phyloP scores from a whole-genome alignment of 2,888 invertebrate species.

The Acanthococcus lagerstroemiae region DNA sequence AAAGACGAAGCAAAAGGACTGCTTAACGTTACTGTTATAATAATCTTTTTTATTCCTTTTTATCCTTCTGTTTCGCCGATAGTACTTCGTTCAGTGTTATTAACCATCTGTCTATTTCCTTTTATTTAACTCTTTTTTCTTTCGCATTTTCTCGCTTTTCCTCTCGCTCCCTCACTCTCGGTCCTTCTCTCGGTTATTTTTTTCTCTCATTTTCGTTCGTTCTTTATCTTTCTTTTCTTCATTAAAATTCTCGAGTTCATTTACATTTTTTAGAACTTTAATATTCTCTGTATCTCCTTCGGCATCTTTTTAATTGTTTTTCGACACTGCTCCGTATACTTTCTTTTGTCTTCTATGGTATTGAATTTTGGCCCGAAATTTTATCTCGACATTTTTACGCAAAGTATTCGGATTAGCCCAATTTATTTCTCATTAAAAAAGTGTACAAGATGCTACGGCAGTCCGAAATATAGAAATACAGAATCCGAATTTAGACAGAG shows the following conservation, averaged over 20 bases:
- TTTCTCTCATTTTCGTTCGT: slow-evolving; percentile 3
- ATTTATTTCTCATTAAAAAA: too few species aligned
- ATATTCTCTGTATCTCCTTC: slow-evolving; percentile 24
- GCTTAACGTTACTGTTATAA: slow-evolving; percentile 11
- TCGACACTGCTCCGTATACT: slow-evolving; percentile 13
- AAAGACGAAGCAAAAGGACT: not conserved
- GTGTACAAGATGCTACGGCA: too few species aligned
- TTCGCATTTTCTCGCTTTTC: slow-evolving; percentile 12
- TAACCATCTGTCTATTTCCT: slow-evolving; percentile 30
- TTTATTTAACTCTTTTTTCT: slow-evolving; percentile 28
- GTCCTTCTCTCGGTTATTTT: not conserved
- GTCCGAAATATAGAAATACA: too few species aligned
- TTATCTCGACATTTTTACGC: not conserved
- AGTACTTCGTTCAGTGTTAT: slow-evolving; percentile 24
- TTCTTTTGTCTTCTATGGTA: slow-evolving; percentile 3
- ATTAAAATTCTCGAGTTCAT: slow-evolving; percentile 30
- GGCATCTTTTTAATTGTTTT: slow-evolving; percentile 32
- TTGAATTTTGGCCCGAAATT: slow-evolving; percentile 11
- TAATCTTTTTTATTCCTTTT: slow-evolving; percentile 14
- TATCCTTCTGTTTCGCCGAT: slow-evolving; percentile 26
- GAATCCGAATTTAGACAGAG: too few species aligned
- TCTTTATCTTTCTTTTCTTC: slow-evolving; percentile 28
- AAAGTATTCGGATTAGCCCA: too few species aligned
- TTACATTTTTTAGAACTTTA: slow-evolving; percentile 31
- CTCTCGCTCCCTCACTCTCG: not conserved